phyloP scores from a whole-genome alignment of 1,140 invertebrate species.

The Mactra quadrangularis region DNA sequence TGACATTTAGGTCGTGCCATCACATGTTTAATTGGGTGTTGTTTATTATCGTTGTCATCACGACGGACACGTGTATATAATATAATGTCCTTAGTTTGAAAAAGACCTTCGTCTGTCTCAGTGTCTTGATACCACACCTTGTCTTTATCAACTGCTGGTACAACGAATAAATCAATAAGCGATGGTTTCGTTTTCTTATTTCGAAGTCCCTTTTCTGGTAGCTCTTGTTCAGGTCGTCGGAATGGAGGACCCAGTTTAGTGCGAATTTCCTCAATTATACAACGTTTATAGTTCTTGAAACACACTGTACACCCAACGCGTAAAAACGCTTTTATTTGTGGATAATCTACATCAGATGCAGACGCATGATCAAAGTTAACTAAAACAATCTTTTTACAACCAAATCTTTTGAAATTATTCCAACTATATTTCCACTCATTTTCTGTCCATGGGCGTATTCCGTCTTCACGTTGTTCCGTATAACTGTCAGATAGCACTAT shows the following conservation, averaged over 20 bases:
- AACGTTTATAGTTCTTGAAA: constrained; percentile 8
- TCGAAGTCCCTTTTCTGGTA: too few species aligned
- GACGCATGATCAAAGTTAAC: constrained; percentile 34
- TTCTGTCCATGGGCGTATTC: constrained; percentile 29
- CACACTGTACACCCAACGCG: constrained; percentile 23
- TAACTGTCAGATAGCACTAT: constrained; percentile 36
- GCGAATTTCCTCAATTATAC: constrained; percentile 30
- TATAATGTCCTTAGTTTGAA: too few species aligned
- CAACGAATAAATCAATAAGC: too few species aligned
- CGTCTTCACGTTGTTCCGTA: neutral
- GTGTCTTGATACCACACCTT: too few species aligned
- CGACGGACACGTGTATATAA: too few species aligned
- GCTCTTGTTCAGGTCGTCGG: too few species aligned
- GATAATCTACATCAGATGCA: constrained; percentile 15
- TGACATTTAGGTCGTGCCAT: too few species aligned
- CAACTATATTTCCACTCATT: constrained; percentile 51
- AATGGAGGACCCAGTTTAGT: constrained; percentile 18
- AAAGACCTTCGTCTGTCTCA: too few species aligned
- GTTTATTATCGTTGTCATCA: too few species aligned
- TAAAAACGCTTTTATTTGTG: constrained; percentile 40
- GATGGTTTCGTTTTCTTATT: too few species aligned
- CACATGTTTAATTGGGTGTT: too few species aligned
- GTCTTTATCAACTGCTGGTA: too few species aligned
- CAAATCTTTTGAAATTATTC: neutral
- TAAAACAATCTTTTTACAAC: constrained; percentile 28